These are phyloP conservation scores for Odocoileus virginianus DNA, from an alignment of 2,113 vertebrate species.

Conservation along the genomic window DNA sequence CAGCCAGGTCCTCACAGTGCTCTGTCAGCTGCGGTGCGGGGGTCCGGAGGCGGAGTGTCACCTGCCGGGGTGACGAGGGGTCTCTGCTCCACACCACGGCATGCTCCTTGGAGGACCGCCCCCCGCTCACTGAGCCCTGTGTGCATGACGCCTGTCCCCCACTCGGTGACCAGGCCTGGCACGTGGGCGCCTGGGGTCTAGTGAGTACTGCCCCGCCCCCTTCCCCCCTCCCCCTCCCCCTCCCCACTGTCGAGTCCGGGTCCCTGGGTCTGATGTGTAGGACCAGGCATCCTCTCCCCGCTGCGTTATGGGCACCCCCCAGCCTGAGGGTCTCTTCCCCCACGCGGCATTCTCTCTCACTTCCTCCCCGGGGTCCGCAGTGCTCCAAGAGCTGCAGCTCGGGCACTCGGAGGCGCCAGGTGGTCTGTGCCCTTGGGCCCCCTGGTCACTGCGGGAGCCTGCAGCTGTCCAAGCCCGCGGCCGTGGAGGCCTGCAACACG, in stretches of 20 bases:
- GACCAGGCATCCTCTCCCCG: too few species aligned
- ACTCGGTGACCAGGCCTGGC: conserved; percentile 83
- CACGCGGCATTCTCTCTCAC: background rate
- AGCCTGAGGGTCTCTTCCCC: background rate
- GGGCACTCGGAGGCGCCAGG: conserved; percentile 89
- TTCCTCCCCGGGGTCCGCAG: conserved; percentile 73
- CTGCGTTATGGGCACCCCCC: background rate
- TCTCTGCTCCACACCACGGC: conserved; percentile 78
- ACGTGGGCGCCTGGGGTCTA: conserved; percentile 89
- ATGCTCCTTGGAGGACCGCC: conserved; percentile 83
- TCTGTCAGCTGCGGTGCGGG: conserved; percentile 91
- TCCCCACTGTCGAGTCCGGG: background rate
- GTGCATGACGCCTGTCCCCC: conserved; percentile 78
- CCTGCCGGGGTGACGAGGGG: conserved; percentile 82
- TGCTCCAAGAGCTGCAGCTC: conserved; percentile 92
- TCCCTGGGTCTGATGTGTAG: rapidly evolving
- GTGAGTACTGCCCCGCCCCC: conserved; percentile 75
- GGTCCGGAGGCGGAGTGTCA: conserved; percentile 86
- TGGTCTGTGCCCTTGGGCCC: conserved; percentile 87
- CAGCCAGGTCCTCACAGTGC: conserved; percentile 81
- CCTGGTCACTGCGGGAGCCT: conserved; percentile 81
- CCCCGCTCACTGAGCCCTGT: conserved; percentile 80
- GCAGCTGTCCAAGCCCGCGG: conserved; percentile 81
- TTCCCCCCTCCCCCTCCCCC: rapidly evolving
- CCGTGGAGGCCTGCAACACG: conserved; percentile 87